Evolutionary conservation across 1,140 invertebrate species (phyloP), one percentile per base, ranked within the genome.

Genomic region (Chrysomallon squamiferum): DNA sequence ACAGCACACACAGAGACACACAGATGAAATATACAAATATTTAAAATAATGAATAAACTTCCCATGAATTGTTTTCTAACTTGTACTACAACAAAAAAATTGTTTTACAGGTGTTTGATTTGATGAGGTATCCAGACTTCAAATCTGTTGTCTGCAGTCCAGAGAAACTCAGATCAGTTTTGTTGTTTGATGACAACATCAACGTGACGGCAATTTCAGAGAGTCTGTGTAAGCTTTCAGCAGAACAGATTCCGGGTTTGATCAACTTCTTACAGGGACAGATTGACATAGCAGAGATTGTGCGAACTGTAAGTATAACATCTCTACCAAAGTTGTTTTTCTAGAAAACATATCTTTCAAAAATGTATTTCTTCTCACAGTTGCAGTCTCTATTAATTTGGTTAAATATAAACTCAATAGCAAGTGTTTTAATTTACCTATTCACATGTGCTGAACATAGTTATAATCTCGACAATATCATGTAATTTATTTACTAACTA

Each of bases 271-370:
- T 79, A 4, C 69, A 66, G 41, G 27, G 57, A 5, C 70, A 79
- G 35, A 27, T 79, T 11, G 66, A 77, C 50, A 50, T 79, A 3
- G 66, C 71, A 2, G 62, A 71, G 15, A 70, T 79, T 38, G 54
- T 79, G 0, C 47, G 67, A 35, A 33, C 61, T 59, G 77, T 79
- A 61, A 71, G 74, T 72, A 22, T 33, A n/a, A n/a, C n/a, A n/a
- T n/a, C n/a, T n/a, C 20, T 30, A 18, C 7, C 25, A 18, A n/a
- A n/a, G n/a, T n/a, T n/a, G n/a, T n/a, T n/a, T n/a, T n/a, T n/a
- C n/a, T n/a, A n/a, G n/a, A 20, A 35, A 27, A 11, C 41, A 43
- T 43, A n/a, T 43, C n/a, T 11, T 9, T 43, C 41, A 9, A 11
- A n/a, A 43, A 43, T 11, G 9, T 9, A 43, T n/a, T n/a, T 43